phyloP scores from a whole-genome alignment of 2,113 vertebrate species.

The Pollachius pollachius region DNA sequence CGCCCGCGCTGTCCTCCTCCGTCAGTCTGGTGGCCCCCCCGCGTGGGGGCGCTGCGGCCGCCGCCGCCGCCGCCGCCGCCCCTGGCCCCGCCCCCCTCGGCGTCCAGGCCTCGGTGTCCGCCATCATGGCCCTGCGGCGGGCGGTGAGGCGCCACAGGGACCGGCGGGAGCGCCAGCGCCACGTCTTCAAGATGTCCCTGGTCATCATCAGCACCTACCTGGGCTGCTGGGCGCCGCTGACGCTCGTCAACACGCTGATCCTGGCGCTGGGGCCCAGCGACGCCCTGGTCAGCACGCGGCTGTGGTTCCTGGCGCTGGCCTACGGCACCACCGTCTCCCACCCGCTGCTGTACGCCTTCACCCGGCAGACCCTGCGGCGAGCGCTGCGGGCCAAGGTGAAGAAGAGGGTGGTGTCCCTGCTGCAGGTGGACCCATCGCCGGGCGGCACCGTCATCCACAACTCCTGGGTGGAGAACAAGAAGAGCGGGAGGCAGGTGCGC shows the following conservation, averaged over 20 bases:
- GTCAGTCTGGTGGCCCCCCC: constrained; percentile 60
- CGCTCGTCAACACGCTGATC: constrained; percentile 76
- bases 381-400: constrained; percentile 75
- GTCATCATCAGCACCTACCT: constrained; percentile 78
- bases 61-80: constrained; percentile 14
- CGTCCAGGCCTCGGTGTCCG: constrained; percentile 76
- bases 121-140: constrained; percentile 76
- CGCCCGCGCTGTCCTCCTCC: constrained; percentile 61
- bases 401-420: constrained; percentile 75
- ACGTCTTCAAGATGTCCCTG: constrained; percentile 77
- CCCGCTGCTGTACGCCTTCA: constrained; percentile 77
- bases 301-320: constrained; percentile 79
- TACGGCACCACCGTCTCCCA: constrained; percentile 77
- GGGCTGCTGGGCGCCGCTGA: constrained; percentile 75
- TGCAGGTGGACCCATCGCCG: constrained; percentile 74
- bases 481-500: constrained; percentile 60
- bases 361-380: constrained; percentile 75
- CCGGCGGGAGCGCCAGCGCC: constrained; percentile 72
- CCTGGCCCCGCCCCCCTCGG: constrained; percentile 61
- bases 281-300: constrained; percentile 68
- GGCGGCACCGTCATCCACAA: constrained; percentile 73
- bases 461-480: constrained; percentile 73
- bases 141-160: constrained; percentile 74
- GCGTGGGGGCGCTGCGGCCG: no score
- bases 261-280: constrained; percentile 74